Conservation (phyloP, 2,113 vertebrate species). For the Aegithalos caudatus region DNA sequence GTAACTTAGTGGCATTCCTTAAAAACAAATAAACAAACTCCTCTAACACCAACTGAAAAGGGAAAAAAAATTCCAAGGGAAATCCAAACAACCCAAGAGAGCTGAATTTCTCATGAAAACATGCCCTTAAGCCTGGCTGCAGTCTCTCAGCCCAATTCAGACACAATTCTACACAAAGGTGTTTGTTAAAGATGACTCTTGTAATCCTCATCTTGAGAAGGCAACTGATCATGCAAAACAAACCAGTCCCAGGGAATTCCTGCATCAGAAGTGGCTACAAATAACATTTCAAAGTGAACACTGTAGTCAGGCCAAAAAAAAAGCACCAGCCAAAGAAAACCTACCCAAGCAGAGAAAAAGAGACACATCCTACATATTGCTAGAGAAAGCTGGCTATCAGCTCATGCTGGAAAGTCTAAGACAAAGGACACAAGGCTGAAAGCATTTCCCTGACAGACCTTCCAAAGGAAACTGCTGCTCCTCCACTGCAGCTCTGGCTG, state of each 20-base stretch:
- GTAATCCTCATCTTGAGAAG: not conserved
- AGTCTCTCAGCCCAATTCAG: not conserved
- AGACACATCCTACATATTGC: not conserved
- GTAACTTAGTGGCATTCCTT: not conserved
- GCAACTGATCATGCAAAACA: not conserved
- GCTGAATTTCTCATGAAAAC: not conserved
- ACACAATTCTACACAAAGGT: not conserved
- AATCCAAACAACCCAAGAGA: not conserved
- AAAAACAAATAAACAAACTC: not conserved
- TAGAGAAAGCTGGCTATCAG: not conserved
- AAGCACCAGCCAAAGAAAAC: not conserved
- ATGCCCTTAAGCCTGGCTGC: not conserved
- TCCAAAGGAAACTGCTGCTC: not conserved
- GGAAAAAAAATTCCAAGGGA: not conserved
- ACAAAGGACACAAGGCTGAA: not conserved
- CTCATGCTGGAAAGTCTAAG: not conserved
- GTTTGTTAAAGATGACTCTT: not conserved
- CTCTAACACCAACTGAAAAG: not conserved
- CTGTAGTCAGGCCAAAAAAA: not conserved
- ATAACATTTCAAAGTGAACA: not conserved
- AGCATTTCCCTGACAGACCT: not conserved
- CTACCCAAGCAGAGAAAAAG: not conserved
- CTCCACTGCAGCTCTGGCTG: not conserved
- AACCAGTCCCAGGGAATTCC: not conserved
- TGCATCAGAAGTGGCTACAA: not conserved